A percentile compares a stretch with the other conserved stretches of the same genome.
These are phyloP conservation scores for Metellina segmentata DNA, from an alignment of 2,888 invertebrate genomes.

Conservation along the genomic window DNA sequence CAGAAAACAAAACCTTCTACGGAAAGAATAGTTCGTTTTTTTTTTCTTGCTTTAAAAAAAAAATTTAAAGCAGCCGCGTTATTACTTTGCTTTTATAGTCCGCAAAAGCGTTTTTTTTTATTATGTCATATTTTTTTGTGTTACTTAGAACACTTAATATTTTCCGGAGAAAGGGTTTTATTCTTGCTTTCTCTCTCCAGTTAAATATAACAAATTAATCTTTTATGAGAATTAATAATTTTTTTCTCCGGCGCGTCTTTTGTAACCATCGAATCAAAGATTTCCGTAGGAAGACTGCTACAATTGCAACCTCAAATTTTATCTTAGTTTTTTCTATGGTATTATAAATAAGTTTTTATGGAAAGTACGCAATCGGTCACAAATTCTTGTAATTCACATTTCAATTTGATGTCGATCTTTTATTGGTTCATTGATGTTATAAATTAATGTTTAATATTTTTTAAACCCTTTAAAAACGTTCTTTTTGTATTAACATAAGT, in stretches of 20 bases:
- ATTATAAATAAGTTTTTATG: background rate
- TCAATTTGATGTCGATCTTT: no score
- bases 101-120: background rate
- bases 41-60: background rate
- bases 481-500: no score
- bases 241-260: background rate
- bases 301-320: background rate
- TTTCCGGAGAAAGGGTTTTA: background rate
- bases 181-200: background rate
- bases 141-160: background rate
- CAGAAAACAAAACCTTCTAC: background rate
- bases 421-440: no score
- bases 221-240: background rate
- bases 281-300: background rate
- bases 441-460: no score
- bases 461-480: no score
- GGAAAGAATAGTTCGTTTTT: background rate
- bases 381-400: no score
- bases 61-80: background rate
- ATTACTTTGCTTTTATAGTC: conserved; percentile 2
- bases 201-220: conserved; percentile 1
- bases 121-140: background rate
- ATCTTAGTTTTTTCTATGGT: background rate
- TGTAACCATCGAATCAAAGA: background rate
- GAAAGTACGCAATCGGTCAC: background rate